Base-by-base conservation (phyloP, 2,888 invertebrate species). In the Megalurothrips usitatus region DNA sequence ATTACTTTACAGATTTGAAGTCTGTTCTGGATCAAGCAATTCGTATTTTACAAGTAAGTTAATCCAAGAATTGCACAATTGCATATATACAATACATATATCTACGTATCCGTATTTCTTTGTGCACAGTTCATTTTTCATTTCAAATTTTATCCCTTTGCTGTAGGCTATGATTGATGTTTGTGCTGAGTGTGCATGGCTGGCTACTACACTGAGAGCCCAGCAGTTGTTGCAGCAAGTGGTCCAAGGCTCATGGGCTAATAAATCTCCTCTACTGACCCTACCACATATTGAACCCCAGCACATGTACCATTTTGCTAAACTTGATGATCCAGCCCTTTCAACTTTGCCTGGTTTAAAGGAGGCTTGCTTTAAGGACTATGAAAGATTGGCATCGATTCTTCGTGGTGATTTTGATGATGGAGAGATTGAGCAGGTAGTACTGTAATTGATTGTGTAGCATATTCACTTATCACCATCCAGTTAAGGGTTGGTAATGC, bases 11-110 rank as follows among this genome's bases (percentile, higher is more conserved):
- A 0, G 99, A 99, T 88, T 92, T 96, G 63, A 99, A 99, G 88
- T 96, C 97, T 19, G 97, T 98, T 0, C 89, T 99, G 80, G 99
- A 99, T 88, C 98, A 99, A 87, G 92, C 97, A 26, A 94, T 98
- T 78, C 92, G 99, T 86, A 96, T 99, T 83, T 88, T 98, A 84
- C 98, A 98, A 90, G 95, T 94, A 87, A 85, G 78, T 47, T 80
- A 19, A 43, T 43, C 6, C 34, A 43, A n/a, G n/a, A n/a, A n/a
- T n/a, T n/a, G n/a, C 19, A 78, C 34, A 43, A 17, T 0, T 26
- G 8, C 79, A 49, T 68, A n/a, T n/a, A n/a, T n/a, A n/a, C n/a
- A n/a, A n/a, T n/a, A n/a, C n/a, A n/a, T n/a, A n/a, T n/a, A 28
- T 14, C 26, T 81, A 4, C 3, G 28, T n/a, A 19, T 4, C 78